Conservation (phyloP, 37 sponge, comb jelly and placozoan genomes). For the Ephydatia muelleri region DNA sequence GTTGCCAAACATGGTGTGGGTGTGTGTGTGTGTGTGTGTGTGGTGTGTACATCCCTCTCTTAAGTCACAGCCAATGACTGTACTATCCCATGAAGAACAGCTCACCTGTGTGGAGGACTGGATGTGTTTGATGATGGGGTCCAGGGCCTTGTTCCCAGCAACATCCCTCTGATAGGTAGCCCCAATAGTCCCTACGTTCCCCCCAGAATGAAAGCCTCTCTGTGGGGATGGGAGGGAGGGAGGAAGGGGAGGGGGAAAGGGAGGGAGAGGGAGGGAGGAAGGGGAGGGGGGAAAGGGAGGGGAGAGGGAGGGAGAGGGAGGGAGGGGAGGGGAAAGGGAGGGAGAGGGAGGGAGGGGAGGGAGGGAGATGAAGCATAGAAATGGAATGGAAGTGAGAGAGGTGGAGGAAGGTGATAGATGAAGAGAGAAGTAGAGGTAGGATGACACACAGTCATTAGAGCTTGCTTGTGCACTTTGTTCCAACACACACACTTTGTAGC, state of each 20-base stretch:
- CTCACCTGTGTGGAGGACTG: constrained; percentile 59
- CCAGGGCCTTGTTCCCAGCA: constrained; percentile 51
- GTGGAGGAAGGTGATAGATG: background rate
- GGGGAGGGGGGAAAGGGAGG: background rate
- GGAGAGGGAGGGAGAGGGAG: no score
- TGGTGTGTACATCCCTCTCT: background rate
- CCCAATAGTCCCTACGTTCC: constrained; percentile 76
- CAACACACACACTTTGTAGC: no score
- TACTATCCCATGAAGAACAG: background rate
- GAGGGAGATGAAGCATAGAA: background rate
- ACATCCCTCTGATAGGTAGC: constrained; percentile 59
- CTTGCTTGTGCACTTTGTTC: no score
- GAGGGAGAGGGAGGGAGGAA: background rate
- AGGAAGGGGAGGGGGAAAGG: background rate
- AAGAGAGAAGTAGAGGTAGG: no score
- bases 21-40: constrained; percentile 5
- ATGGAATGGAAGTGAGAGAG: background rate
- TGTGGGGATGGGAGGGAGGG: background rate
- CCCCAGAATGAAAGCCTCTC: constrained; percentile 85
- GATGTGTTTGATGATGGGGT: constrained; percentile 44
- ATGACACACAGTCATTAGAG: no score
- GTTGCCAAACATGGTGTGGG: background rate
- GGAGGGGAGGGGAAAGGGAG: no score
- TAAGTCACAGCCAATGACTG: background rate
- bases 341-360: no score